These are phyloP conservation scores for Macropus fuliginosus DNA, from an alignment of 2,797 vertebrate species.

Conservation along the genomic window DNA sequence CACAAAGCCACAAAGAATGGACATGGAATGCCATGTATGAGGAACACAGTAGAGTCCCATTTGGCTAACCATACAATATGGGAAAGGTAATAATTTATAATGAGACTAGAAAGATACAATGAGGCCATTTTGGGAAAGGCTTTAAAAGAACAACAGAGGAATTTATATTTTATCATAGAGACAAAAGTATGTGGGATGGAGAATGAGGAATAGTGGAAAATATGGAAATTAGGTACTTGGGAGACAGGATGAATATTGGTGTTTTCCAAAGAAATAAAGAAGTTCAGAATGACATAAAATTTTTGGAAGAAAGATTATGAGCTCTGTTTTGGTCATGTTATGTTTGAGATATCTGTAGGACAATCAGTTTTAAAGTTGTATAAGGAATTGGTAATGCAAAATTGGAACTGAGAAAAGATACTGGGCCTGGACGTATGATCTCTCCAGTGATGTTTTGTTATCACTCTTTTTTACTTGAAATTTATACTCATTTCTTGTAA, in stretches of 20 bases:
- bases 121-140: background rate
- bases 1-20: background rate
- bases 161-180: background rate
- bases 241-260: background rate
- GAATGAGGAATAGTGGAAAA: background rate
- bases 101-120: background rate
- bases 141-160: background rate
- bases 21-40: background rate
- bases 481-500: background rate
- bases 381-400: background rate
- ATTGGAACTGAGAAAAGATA: background rate
- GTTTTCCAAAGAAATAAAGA: background rate
- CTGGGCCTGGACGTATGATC: background rate
- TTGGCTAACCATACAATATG: background rate
- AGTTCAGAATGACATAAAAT: background rate
- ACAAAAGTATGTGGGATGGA: background rate
- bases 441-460: background rate
- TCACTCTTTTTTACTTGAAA: background rate
- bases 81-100: background rate
- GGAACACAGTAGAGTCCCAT: background rate
- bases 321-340: background rate
- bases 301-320: background rate
- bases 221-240: background rate
- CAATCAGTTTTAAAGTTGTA: background rate
- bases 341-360: background rate